phyloP scores from a whole-genome alignment of 1,140 invertebrate species.

The Zaprionus nigranus region DNA sequence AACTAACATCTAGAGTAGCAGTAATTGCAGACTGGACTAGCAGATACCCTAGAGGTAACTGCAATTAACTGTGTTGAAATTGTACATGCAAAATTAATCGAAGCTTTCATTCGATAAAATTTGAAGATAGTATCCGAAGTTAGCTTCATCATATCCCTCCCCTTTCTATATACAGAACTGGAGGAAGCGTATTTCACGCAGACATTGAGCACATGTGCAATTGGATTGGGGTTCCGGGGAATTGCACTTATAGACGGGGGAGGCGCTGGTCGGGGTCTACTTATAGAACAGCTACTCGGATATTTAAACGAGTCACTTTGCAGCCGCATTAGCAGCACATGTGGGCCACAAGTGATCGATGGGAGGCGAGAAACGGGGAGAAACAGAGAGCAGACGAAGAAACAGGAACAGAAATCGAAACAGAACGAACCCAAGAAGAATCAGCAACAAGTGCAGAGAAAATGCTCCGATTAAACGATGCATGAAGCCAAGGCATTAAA shows the following conservation, averaged over 20 bases:
- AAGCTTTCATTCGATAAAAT: background rate
- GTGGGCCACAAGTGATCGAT: constrained; percentile 12
- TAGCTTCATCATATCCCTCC: background rate
- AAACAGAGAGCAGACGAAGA: constrained; percentile 3
- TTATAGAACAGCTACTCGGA: constrained; percentile 18
- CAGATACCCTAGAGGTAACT: constrained; percentile 1
- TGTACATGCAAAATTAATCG: constrained; percentile 11
- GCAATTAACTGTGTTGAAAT: background rate
- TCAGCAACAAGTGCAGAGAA: constrained; percentile 44
- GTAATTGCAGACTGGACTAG: background rate
- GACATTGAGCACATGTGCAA: constrained; percentile 22
- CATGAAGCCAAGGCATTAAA: constrained; percentile 44
- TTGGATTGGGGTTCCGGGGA: constrained; percentile 8
- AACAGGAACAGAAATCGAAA: constrained; percentile 14
- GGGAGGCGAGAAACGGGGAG: background rate
- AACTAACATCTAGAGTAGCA: constrained; percentile 13
- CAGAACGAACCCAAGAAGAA: constrained; percentile 5
- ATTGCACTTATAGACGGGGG: background rate
- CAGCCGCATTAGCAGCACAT: constrained; percentile 26
- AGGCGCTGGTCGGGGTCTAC: constrained; percentile 12
- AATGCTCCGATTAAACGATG: constrained; percentile 65
- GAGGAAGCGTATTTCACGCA: constrained; percentile 2
- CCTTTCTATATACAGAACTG: background rate
- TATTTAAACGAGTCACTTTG: constrained; percentile 9
- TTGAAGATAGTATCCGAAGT: background rate